These are phyloP conservation scores for Philereme vetulata DNA, from an alignment of 2,888 invertebrate genomes.

Conservation along the genomic window DNA sequence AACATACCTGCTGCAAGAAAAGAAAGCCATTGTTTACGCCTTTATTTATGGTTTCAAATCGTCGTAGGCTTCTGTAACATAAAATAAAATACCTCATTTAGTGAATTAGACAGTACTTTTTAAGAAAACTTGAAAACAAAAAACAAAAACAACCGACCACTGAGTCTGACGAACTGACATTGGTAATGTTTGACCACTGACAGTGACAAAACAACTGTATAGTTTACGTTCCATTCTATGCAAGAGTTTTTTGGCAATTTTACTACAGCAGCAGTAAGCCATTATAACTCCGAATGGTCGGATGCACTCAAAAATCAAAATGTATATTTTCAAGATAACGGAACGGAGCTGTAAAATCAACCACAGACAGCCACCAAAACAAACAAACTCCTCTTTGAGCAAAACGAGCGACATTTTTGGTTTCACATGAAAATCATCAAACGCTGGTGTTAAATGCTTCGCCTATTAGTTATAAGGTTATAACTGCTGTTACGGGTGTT, in stretches of 20 bases:
- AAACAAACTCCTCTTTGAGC: too few species aligned
- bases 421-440: too few species aligned
- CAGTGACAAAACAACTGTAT: too few species aligned
- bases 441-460: slow-evolving; percentile 48
- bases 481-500: slow-evolving; percentile 50
- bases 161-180: slow-evolving; percentile 56
- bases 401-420: too few species aligned
- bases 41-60: slow-evolving; percentile 27
- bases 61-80: slow-evolving; percentile 49
- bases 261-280: too few species aligned
- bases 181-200: slow-evolving; percentile 1
- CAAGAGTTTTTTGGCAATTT: too few species aligned
- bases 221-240: too few species aligned
- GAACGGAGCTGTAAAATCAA: too few species aligned
- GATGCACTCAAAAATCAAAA: too few species aligned
- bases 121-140: slow-evolving; percentile 30
- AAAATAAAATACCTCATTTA: not conserved
- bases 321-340: too few species aligned
- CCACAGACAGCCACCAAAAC: too few species aligned
- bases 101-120: not conserved
- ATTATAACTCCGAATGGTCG: too few species aligned
- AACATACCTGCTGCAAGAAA: slow-evolving; percentile 69
- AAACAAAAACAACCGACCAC: slow-evolving; percentile 55
- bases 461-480: slow-evolving; percentile 53
- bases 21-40: slow-evolving; percentile 63